Evolutionary conservation across 2,113 vertebrate genomes (phyloP).

Genomic region (Tachycineta bicolor): DNA sequence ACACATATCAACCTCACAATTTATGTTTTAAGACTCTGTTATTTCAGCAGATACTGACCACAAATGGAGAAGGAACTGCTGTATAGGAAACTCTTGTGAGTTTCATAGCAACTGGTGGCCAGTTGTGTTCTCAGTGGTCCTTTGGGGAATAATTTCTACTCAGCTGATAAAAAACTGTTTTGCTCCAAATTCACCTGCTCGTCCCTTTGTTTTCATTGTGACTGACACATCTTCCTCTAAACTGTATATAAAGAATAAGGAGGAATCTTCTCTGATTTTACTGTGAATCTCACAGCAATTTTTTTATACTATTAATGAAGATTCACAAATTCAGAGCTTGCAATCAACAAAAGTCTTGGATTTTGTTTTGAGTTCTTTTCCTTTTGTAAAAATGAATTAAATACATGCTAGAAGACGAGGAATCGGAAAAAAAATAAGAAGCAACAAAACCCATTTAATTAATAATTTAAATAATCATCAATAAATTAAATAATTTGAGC

Average conservation of each 20-base stretch:
- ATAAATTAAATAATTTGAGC: neutral
- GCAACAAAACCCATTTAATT: neutral
- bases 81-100: neutral
- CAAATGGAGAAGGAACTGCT: neutral
- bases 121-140: neutral
- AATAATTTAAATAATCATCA: neutral
- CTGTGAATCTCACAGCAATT: rapidly evolving
- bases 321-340: neutral
- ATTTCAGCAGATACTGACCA: neutral
- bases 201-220: neutral
- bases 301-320: neutral
- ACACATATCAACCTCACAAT: neutral
- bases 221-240: neutral
- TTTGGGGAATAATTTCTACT: neutral
- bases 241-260: neutral
- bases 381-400: neutral
- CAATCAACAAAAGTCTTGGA: neutral
- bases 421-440: neutral
- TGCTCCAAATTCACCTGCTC: neutral
- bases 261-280: neutral
- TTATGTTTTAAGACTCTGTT: neutral
- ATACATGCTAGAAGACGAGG: neutral
- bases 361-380: neutral
- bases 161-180: neutral
- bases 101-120: neutral